A percentile compares a stretch with the other conserved stretches of the same genome.
These are phyloP conservation scores for Perithous albicinctus DNA, from an alignment of 2,888 invertebrate species.

Conservation along the genomic window DNA sequence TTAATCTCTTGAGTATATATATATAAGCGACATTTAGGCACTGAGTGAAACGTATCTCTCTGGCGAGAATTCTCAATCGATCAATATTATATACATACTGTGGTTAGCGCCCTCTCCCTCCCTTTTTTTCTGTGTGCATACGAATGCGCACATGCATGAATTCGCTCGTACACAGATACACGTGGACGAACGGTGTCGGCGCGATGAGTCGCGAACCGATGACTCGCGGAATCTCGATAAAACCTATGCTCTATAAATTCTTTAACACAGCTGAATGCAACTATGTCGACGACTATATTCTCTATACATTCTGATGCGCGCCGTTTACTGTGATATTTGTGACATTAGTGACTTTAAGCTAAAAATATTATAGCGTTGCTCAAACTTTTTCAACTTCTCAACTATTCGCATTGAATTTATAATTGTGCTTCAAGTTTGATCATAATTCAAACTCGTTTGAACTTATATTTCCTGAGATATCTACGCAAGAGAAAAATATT, in stretches of 20 bases:
- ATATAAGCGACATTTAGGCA: background rate
- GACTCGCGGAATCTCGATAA: constrained; percentile 49
- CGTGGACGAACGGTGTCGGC: constrained; percentile 46
- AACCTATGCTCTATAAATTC: constrained; percentile 40
- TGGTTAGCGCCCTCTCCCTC: background rate
- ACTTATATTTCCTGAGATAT: too few relatives aligned
- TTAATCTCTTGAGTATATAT: background rate
- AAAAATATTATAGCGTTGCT: too few relatives aligned
- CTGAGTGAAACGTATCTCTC: background rate
- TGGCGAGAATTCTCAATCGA: constrained; percentile 48
- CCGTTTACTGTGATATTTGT: too few relatives aligned
- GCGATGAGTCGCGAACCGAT: constrained; percentile 32
- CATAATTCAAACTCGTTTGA: too few relatives aligned
- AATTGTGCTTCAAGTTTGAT: too few relatives aligned
- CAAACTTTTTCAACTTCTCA: too few relatives aligned
- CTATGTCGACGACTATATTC: too few relatives aligned
- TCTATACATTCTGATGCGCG: too few relatives aligned
- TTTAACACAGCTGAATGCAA: too few relatives aligned
- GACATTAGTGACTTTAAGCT: too few relatives aligned
- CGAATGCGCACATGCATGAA: constrained; percentile 11
- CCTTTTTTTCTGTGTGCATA: background rate
- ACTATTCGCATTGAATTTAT: too few relatives aligned
- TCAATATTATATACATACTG: constrained; percentile 44
- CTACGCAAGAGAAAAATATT: too few relatives aligned
- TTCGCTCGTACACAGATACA: constrained; percentile 36